Evolutionary conservation across 2,888 invertebrate genomes (phyloP), one percentile per base, ranked within the genome.

Genomic region (Diaprepes abbreviatus): DNA sequence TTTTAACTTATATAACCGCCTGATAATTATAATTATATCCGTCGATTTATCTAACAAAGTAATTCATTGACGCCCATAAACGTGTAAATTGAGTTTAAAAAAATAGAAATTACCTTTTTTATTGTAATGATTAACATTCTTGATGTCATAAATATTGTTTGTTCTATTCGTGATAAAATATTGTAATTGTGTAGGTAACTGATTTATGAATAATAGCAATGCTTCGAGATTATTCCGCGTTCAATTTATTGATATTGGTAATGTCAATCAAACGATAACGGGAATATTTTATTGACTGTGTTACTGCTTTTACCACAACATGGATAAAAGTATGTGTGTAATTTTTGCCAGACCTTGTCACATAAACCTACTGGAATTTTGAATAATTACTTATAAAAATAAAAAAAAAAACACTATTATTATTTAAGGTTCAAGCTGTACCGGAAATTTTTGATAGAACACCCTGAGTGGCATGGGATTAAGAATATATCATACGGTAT

Each of bases 131-230:
- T 58, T 66, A 58, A 38, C 57, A 66, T 66, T 66, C 58, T 45
- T 58, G 3, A 6, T 48, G 66, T 48, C 48, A 66, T 66, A 66
- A 66, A 66, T 58, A 50, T 48, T 58, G 50, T 58, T 66, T 50
- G 17, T 66, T 66, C 45, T 16, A 14, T 66, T 58, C 48, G 21
- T 36, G 66, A 66, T 66, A 66, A 58, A 66, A 66, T 58, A 66
- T 66, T 65, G 45, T 48, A 66, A 66, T 58, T 66, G 66, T 66
- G 28, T 58, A 58, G 58, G 48, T 59, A 66, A 66, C 66, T 66
- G 66, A 66, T 66, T 66, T 58, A 66, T 66, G 66, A 58, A 66
- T 66, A 66, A 58, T 58, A 38, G 31, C 24, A 50, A 50, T 17
- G 50, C 50, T 48, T 66, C 38, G 66, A 35, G 65, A 59, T 58